Evolutionary conservation across 2,797 vertebrate species (phyloP).

Genomic region (Melanotaenia maccullochi): DNA sequence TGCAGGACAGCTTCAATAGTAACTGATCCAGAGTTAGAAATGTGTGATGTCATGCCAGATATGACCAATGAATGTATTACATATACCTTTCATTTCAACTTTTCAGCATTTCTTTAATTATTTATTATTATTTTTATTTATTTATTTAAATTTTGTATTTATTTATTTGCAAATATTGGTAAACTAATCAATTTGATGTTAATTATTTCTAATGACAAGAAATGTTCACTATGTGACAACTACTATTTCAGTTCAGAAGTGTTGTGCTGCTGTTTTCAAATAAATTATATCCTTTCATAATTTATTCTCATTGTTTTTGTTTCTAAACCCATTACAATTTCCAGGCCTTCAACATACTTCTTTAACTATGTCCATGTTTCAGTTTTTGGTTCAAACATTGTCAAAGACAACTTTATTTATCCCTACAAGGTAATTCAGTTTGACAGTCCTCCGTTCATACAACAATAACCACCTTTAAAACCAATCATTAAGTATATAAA

Average conservation of each 20-base stretch:
- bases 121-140: conserved; percentile 40
- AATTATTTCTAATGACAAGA: not conserved
- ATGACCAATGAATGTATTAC: conserved; percentile 5
- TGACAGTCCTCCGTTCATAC: too few relatives aligned
- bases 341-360: not conserved
- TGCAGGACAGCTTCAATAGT: not conserved
- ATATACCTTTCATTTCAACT: not conserved
- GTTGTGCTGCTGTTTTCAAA: conserved; percentile 37
- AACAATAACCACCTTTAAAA: too few relatives aligned
- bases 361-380: too few relatives aligned
- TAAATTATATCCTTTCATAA: conserved; percentile 37
- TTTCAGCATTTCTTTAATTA: conserved; percentile 18
- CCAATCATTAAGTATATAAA: too few relatives aligned
- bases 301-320: conserved; percentile 5
- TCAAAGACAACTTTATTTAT: too few relatives aligned
- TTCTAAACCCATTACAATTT: not conserved
- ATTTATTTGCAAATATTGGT: conserved; percentile 15
- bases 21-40: not conserved
- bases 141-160: conserved; percentile 37
- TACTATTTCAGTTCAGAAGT: conserved; percentile 9
- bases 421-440: too few relatives aligned
- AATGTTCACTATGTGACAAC: conserved; percentile 33
- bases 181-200: not conserved
- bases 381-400: too few relatives aligned
- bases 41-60: too few relatives aligned